Evolutionary conservation across 2,888 invertebrate genomes (phyloP).

Genomic region (Notodonta ziczac): DNA sequence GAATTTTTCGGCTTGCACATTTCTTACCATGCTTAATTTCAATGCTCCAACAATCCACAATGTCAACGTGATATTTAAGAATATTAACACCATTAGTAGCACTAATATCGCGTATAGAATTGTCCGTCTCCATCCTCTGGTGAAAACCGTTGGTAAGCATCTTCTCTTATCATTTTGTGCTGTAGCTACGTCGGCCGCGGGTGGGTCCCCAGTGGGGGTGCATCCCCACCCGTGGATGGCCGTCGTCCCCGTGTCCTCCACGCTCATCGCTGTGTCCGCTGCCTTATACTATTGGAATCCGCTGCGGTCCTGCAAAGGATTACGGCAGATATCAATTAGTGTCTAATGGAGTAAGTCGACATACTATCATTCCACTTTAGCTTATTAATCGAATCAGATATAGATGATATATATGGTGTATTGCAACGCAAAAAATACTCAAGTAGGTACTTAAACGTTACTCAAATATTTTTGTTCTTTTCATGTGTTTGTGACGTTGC

Average conservation of each 20-base stretch:
- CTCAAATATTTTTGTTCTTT: too few species aligned
- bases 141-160: constrained; percentile 58
- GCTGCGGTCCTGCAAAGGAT: constrained; percentile 52
- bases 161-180: constrained; percentile 39
- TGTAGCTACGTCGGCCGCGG: constrained; percentile 46
- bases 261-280: constrained; percentile 47
- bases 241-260: constrained; percentile 53
- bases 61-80: constrained; percentile 97
- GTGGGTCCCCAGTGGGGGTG: constrained; percentile 72
- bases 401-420: background rate
- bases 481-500: too few species aligned
- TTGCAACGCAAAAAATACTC: background rate
- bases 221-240: constrained; percentile 75
- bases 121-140: constrained; percentile 94
- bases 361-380: constrained; percentile 20
- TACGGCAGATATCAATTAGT: constrained; percentile 50
- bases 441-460: too few species aligned
- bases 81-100: constrained; percentile 93
- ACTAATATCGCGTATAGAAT: constrained; percentile 95
- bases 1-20: background rate
- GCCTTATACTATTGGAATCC: constrained; percentile 9
- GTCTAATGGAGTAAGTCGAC: constrained; percentile 35
- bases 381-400: constrained; percentile 8
- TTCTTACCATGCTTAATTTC: constrained; percentile 95
- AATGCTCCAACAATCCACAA: constrained; percentile 98